Base-by-base conservation (phyloP, 2,888 invertebrate species). In the Melitaea athalia region DNA sequence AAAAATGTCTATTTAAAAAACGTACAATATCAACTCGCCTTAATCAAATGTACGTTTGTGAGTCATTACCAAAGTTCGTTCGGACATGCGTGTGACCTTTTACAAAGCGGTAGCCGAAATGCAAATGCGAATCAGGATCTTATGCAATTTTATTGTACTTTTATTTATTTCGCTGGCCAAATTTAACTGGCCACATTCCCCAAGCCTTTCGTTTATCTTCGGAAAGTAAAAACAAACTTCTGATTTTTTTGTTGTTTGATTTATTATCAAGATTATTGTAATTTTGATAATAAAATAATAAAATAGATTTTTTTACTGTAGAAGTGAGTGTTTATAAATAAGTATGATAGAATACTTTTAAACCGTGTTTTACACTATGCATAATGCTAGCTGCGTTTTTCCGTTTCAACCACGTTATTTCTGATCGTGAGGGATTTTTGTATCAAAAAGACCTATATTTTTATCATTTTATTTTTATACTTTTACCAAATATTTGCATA, bases 31-130 rank as follows among this genome's bases (percentile, higher is more conserved):
- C 0, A 31, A 14, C 24, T n/a, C 8, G 33, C 57, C 50, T 62
- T 59, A 50, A 43, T 15, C 53, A 55, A 55, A 33, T 33, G 33
- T 55, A 33, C 15, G 8, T 15, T 15, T 17, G 17, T 59, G 70
- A 70, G 64, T 70, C 72, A 72, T 72, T 72, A 65, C 67, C 69
- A 72, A 68, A 64, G 61, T 72, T 60, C 55, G 65, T 59, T 62
- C 24, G 38, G 17, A 24, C 61, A 63, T 70, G 71, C 68, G 68
- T 73, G 70, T 68, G 70, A 72, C 65, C 72, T 71, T 74, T 62
- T 67, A 70, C 64, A 69, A 71, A 70, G 74, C 82, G 77, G 86
- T 84, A 86, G 86, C 85, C 80, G 65, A 81, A 84, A 84, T 87
- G 86, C 87, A 85, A 86, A 87, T 82, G 71, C 74, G 68, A 65